Evolutionary conservation across 2,888 invertebrate species (phyloP).

Genomic region (Lasioglossum lativentre): DNA sequence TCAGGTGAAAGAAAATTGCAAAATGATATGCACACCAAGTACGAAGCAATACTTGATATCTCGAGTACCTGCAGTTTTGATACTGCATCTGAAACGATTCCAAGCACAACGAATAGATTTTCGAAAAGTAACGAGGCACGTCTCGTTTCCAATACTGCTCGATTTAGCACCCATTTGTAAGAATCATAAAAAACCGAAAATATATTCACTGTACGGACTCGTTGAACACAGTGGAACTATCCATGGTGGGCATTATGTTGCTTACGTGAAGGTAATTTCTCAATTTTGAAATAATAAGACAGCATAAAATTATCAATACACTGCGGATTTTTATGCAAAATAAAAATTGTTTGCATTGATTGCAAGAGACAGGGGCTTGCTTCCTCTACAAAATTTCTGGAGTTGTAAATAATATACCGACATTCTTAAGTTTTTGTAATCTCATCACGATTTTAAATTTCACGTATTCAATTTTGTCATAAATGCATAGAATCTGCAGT

Average conservation of each 20-base stretch:
- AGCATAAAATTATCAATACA: neutral
- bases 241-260: constrained; percentile 96
- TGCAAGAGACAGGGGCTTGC: too few relatives aligned
- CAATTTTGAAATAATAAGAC: neutral
- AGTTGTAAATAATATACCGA: too few relatives aligned
- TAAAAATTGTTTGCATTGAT: too few relatives aligned
- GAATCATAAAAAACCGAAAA: constrained; percentile 86
- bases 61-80: constrained; percentile 96
- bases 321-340: too few relatives aligned
- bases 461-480: neutral
- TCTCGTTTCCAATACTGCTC: constrained; percentile 93
- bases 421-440: too few relatives aligned
- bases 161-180: constrained; percentile 97
- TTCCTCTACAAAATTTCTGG: too few relatives aligned
- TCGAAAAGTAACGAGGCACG: constrained; percentile 93
- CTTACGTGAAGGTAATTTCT: constrained; percentile 93
- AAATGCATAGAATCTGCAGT: too few relatives aligned
- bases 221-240: constrained; percentile 97
- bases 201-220: constrained; percentile 97
- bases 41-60: constrained; percentile 95
- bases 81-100: constrained; percentile 97
- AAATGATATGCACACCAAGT: constrained; percentile 92
- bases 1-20: constrained; percentile 87
- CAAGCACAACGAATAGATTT: constrained; percentile 89
- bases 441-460: too few relatives aligned